phyloP scores from a whole-genome alignment of 2,797 vertebrate genomes.

The Sciaenops ocellatus region DNA sequence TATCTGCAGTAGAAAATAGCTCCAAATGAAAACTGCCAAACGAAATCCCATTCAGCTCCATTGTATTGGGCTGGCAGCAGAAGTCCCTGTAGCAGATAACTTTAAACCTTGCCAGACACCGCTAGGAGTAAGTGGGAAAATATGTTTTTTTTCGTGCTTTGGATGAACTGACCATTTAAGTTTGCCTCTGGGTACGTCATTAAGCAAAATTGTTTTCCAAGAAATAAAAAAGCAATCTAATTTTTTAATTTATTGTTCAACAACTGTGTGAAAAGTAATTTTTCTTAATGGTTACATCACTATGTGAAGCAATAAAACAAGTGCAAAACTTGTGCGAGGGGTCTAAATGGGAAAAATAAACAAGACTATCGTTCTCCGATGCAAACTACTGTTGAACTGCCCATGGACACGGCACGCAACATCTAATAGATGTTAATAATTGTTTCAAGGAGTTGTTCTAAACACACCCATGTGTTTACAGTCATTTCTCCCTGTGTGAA shows the following conservation, averaged over 20 bases:
- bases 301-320: slow-evolving; percentile 16
- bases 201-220: slow-evolving; percentile 45
- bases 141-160: slow-evolving; percentile 39
- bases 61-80: slow-evolving; percentile 55
- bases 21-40: slow-evolving; percentile 55
- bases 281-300: slow-evolving; percentile 12
- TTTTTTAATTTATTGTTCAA: slow-evolving; percentile 26
- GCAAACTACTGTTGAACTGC: slow-evolving; percentile 17
- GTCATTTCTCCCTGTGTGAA: not conserved
- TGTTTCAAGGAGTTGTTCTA: not conserved
- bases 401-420: slow-evolving; percentile 5
- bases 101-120: slow-evolving; percentile 52
- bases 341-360: slow-evolving; percentile 5
- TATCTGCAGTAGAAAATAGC: slow-evolving; percentile 60
- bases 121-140: slow-evolving; percentile 49
- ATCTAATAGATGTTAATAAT: not conserved
- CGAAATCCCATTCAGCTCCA: slow-evolving; percentile 45
- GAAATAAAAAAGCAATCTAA: slow-evolving; percentile 32
- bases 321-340: slow-evolving; percentile 4
- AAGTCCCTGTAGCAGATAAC: slow-evolving; percentile 57
- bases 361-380: slow-evolving; percentile 1
- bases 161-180: slow-evolving; percentile 48
- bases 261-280: slow-evolving; percentile 8
- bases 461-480: not conserved
- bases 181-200: slow-evolving; percentile 49